A percentile compares a stretch with the other conserved stretches of the same genome.
Evolutionary conservation across 2,888 invertebrate species (phyloP).

Genomic region (Synanthedon andrenaeformis): DNA sequence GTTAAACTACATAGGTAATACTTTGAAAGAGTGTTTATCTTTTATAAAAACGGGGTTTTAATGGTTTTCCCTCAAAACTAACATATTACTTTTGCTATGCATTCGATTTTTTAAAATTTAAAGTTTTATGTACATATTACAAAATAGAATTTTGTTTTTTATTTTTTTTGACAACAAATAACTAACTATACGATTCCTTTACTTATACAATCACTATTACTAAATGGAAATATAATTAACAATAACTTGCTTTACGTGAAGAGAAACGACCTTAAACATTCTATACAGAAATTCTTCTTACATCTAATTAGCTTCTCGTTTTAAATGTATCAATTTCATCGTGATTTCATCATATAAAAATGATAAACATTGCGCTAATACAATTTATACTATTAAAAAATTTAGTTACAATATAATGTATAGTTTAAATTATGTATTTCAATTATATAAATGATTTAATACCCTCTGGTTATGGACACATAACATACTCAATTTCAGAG

Average conservation of each 20-base stretch:
- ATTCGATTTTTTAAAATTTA: slow-evolving; percentile 11
- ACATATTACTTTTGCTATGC: slow-evolving; percentile 5
- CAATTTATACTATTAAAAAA: slow-evolving; percentile 9
- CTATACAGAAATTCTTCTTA: not conserved
- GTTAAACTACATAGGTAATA: not conserved
- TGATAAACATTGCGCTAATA: slow-evolving; percentile 26
- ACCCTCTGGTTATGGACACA: too few relatives aligned
- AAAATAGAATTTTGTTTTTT: slow-evolving; percentile 15
- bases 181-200: not conserved
- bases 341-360: slow-evolving; percentile 8
- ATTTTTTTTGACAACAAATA: slow-evolving; percentile 1
- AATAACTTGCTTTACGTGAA: slow-evolving; percentile 2
- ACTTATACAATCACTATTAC: not conserved
- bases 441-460: too few relatives aligned
- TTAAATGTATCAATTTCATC: slow-evolving; percentile 9
- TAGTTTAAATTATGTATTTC: too few relatives aligned
- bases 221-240: slow-evolving; percentile 2
- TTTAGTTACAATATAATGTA: too few relatives aligned
- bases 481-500: too few relatives aligned
- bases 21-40: not conserved
- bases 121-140: slow-evolving; percentile 19
- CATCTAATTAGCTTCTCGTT: slow-evolving; percentile 1
- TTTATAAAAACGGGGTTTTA: not conserved
- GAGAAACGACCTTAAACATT: not conserved
- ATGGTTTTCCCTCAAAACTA: not conserved